Base-by-base conservation (phyloP, 2,888 invertebrate genomes). In the Zele albiditarsus region DNA sequence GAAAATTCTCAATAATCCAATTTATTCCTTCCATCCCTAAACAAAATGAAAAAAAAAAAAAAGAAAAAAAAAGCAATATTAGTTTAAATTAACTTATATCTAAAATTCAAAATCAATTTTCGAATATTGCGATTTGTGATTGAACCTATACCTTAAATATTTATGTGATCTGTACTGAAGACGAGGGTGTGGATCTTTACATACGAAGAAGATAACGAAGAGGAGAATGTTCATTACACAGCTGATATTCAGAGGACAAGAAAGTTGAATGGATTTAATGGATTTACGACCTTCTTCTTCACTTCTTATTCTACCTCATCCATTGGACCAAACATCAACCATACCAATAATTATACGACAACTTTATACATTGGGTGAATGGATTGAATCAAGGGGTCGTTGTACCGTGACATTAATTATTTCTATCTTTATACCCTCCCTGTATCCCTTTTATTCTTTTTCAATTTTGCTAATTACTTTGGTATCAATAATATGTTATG, bases 381-480 rank as follows among this genome's bases (percentile, higher is more conserved):
- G 80, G 74, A 77, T 78, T 80, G 77, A 81, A 75, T 74, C 38
- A 58, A 63, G 71, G 78, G 76, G 74, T 77, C 78, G 77, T 78
- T 75, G 79, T 69, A 78, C 78, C 69, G 76, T 76, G 77, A 71
- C 76, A 76, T 80, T 81, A 81, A 82, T 82, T 80, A 80, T 80
- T 76, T 58, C 74, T 46, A 27, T 62, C 62, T 62, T 71, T 62
- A 27, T 71, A 49, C 46, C 60, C 25, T 71, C 27, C 70, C 53
- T 27, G 46, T 49, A 10, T 20, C 28, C 68, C 12, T 12, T 38
- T 38, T 38, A 12, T 12, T 5, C 23, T 25, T 49, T 49, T 46
- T 31, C 25, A 16, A 38, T n/a, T n/a, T 58, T 33, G 38, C 31
- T 31, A 70, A 57, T 70, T 60, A 70, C 38, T 12, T 38, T 38